A percentile compares a stretch with the other conserved stretches of the same genome.
These are phyloP conservation scores for Pollenia labialis DNA, from an alignment of 2,888 invertebrate genomes.

Conservation along the genomic window DNA sequence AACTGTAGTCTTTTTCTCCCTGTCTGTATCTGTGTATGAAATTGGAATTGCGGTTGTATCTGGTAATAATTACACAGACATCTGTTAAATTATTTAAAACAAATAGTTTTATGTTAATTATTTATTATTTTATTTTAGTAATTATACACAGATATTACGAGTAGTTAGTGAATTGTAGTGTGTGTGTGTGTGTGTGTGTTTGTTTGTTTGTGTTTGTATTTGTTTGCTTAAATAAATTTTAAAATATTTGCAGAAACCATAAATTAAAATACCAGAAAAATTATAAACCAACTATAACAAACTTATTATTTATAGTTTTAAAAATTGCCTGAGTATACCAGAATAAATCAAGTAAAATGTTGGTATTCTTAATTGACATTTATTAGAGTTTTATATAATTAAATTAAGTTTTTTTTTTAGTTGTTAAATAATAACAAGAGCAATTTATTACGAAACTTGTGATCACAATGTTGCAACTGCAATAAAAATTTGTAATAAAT, in stretches of 20 bases:
- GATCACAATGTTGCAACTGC: no score
- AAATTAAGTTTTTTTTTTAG: neutral
- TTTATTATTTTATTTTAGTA: constrained; percentile 27
- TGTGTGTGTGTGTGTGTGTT: neutral
- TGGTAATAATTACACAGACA: constrained; percentile 70
- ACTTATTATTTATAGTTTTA: constrained; percentile 35
- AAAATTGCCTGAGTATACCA: neutral
- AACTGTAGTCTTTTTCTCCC: constrained; percentile 23
- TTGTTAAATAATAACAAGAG: no score
- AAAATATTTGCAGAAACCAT: constrained; percentile 41
- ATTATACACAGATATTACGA: neutral
- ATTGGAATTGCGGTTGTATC: constrained; percentile 71
- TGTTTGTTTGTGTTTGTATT: neutral
- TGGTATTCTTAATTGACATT: constrained; percentile 17
- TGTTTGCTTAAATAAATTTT: constrained; percentile 33
- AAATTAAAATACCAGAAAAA: constrained; percentile 54
- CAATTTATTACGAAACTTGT: no score
- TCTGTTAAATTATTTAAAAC: constrained; percentile 64
- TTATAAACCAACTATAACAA: constrained; percentile 2
- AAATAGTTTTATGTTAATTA: constrained; percentile 66
- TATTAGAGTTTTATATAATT: constrained; percentile 20
- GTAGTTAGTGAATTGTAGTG: neutral
- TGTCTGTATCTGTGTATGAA: constrained; percentile 29
- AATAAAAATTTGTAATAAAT: no score
- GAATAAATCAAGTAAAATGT: constrained; percentile 27